These are phyloP conservation scores for Hycleus cichorii DNA, from an alignment of 1,140 invertebrate species.

Conservation along the genomic window DNA sequence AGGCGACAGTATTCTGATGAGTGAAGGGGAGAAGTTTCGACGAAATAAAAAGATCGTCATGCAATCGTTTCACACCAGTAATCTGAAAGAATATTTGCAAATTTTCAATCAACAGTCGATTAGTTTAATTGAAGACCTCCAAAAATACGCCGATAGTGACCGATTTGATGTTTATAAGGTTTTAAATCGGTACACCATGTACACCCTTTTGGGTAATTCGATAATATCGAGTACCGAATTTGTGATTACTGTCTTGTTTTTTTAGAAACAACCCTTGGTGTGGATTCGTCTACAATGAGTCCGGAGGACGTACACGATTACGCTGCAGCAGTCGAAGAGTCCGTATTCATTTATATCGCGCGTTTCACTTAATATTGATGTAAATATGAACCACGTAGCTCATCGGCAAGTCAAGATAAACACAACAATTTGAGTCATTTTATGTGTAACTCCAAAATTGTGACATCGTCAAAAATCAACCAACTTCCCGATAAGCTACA, in stretches of 20 bases:
- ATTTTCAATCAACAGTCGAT: slow-evolving; percentile 77
- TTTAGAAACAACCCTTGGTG: not conserved
- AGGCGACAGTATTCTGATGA: slow-evolving; percentile 76
- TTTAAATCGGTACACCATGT: slow-evolving; percentile 73
- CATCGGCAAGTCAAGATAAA: too few species aligned
- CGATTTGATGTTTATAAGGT: slow-evolving; percentile 73
- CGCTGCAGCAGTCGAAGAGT: too few species aligned
- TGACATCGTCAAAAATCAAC: too few species aligned
- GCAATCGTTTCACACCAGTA: slow-evolving; percentile 86
- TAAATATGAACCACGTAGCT: too few species aligned
- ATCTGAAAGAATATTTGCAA: slow-evolving; percentile 78
- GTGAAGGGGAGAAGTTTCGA: slow-evolving; percentile 44
- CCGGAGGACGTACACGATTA: too few species aligned
- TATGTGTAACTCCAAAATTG: too few species aligned
- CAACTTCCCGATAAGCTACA: too few species aligned
- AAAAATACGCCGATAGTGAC: slow-evolving; percentile 52
- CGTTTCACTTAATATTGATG: too few species aligned
- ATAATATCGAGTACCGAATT: not conserved
- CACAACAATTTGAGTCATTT: too few species aligned
- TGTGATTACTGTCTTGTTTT: not conserved
- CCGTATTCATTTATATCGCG: too few species aligned
- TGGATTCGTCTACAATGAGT: not conserved
- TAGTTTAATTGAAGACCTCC: slow-evolving; percentile 60
- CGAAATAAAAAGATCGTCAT: slow-evolving; percentile 66
- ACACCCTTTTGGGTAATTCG: slow-evolving; percentile 69